These are phyloP conservation scores for Falcunculus frontatus DNA, from an alignment of 2,113 vertebrate genomes.

Conservation along the genomic window DNA sequence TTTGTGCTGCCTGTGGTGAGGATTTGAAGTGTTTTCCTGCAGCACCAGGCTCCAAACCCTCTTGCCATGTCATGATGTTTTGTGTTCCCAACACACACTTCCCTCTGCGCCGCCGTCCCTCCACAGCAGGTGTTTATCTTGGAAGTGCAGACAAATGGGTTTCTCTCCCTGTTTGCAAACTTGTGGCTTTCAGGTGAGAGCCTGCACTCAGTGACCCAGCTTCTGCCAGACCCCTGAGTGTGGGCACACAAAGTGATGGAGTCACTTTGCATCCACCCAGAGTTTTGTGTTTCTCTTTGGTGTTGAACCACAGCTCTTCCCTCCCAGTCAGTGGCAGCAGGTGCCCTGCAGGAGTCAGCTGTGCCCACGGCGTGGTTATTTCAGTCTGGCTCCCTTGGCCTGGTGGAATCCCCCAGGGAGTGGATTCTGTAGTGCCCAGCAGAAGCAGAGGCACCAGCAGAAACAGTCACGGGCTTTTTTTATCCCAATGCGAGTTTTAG, in stretches of 20 bases:
- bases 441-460: conserved; percentile 12
- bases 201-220: not conserved
- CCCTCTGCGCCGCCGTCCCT: not conserved
- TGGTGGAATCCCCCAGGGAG: not conserved
- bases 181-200: not conserved
- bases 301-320: not conserved
- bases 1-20: not conserved
- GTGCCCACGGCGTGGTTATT: not conserved
- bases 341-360: not conserved
- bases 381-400: not conserved
- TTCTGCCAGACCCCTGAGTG: not conserved
- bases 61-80: rapidly evolving
- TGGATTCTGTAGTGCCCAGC: not conserved
- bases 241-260: not conserved
- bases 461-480: conserved; percentile 15
- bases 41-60: not conserved
- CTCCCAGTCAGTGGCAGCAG: not conserved
- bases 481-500: not conserved
- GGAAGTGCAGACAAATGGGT: not conserved
- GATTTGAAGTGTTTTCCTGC: not conserved
- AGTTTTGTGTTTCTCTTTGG: not conserved
- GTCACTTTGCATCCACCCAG: not conserved
- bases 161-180: not conserved
- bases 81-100: rapidly evolving
- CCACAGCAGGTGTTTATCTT: not conserved